Percentiles rank a stretch among this genome's conserved stretches.
Conservation (phyloP, 2,888 invertebrate species). For the Steinernema scapterisci region DNA sequence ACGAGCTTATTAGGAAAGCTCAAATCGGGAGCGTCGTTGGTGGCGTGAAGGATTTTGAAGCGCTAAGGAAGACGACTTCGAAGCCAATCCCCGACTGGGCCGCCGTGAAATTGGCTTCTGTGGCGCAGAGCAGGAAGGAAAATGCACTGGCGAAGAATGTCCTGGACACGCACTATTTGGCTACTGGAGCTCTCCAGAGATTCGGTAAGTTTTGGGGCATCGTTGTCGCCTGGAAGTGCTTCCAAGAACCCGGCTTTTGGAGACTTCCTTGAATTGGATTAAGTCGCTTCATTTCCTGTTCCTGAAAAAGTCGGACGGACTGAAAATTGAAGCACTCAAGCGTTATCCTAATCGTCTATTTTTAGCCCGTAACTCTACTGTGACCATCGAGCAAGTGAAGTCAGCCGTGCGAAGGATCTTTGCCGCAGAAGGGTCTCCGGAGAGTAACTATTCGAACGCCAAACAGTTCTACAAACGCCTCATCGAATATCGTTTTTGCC, state of each 20-base stretch:
- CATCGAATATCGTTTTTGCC: constrained; percentile 1
- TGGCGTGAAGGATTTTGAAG: background rate
- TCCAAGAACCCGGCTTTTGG: background rate
- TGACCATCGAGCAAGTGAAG: constrained; percentile 8
- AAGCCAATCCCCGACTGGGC: constrained; percentile 25
- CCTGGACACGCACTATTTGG: constrained; percentile 5
- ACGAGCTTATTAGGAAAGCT: constrained; percentile 9
- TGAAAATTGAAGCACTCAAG: background rate
- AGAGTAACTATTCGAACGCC: background rate
- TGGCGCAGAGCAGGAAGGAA: background rate
- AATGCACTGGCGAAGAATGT: background rate
- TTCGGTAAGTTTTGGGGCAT: background rate
- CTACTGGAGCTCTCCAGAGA: background rate
- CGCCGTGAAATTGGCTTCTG: constrained; percentile 3
- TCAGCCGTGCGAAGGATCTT: background rate
- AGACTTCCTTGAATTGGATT: background rate
- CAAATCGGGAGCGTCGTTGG: constrained; percentile 5
- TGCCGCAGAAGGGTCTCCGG: background rate
- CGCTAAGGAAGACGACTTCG: background rate
- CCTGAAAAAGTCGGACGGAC: background rate
- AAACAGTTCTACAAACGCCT: constrained; percentile 7
- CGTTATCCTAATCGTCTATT: background rate
- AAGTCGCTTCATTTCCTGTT: background rate
- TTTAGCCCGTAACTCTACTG: constrained; percentile 2
- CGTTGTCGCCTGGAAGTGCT: too few relatives aligned